phyloP scores from a whole-genome alignment of 1,140 invertebrate species.

The Drosophila nigromelanica region DNA sequence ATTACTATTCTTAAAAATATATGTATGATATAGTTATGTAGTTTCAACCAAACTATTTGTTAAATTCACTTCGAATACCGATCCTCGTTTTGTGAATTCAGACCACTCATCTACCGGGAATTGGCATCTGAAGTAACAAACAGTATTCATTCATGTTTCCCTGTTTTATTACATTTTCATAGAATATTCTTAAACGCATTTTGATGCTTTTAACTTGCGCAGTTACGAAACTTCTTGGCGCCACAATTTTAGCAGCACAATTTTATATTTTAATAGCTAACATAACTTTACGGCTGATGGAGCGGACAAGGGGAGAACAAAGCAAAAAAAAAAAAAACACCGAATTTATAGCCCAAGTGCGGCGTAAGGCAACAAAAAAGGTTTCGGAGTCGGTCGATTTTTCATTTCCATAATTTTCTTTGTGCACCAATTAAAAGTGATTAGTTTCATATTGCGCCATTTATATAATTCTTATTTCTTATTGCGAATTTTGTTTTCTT shows the following conservation, averaged over 20 bases:
- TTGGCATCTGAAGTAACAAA: neutral
- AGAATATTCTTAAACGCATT: conserved; percentile 13
- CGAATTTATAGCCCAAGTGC: neutral
- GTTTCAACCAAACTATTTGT: too few relatives aligned
- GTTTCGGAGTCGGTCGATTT: conserved; percentile 33
- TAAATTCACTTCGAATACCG: too few relatives aligned
- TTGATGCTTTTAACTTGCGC: conserved; percentile 41
- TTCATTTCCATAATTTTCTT: conserved; percentile 64
- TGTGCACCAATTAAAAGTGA: conserved; percentile 74
- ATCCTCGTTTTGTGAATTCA: too few relatives aligned
- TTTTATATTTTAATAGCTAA: conserved; percentile 62
- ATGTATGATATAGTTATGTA: too few relatives aligned
- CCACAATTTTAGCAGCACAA: conserved; percentile 32
- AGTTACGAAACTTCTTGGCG: conserved; percentile 29
- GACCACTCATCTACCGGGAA: too few relatives aligned
- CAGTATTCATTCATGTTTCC: neutral
- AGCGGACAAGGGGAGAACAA: neutral
- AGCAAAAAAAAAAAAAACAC: conserved; percentile 4
- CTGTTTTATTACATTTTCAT: conserved; percentile 1
- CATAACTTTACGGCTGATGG: conserved; percentile 40
- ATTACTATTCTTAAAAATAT: too few relatives aligned
- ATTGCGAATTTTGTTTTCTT: conserved; percentile 48
- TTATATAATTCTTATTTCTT: conserved; percentile 58
- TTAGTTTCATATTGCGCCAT: conserved; percentile 74
- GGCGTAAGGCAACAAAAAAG: conserved; percentile 31